Percentiles rank a stretch among this genome's conserved stretches.
These are phyloP conservation scores for Troides oblongomaculatus DNA, from an alignment of 2,888 invertebrate species.

Conservation along the genomic window DNA sequence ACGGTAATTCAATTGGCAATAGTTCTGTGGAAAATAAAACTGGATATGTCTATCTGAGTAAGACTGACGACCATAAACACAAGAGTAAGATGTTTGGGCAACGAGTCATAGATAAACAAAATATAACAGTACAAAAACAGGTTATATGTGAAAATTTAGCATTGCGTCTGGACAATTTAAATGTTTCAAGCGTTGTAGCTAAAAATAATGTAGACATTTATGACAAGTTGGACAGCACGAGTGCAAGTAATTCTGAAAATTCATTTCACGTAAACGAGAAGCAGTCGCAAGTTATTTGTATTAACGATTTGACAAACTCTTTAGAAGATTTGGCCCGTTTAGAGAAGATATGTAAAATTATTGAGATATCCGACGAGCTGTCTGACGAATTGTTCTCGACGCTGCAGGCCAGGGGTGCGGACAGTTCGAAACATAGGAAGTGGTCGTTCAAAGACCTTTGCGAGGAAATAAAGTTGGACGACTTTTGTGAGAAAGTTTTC, in stretches of 20 bases:
- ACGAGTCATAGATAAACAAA: constrained; percentile 5
- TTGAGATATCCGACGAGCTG: constrained; percentile 73
- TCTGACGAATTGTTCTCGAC: constrained; percentile 63
- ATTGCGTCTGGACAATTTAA: constrained; percentile 36
- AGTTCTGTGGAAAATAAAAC: constrained; percentile 8
- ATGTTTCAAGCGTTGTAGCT: constrained; percentile 38
- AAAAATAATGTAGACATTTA: constrained; percentile 54
- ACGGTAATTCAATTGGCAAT: neutral
- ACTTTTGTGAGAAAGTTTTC: constrained; percentile 67
- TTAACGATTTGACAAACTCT: constrained; percentile 63
- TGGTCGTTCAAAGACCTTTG: constrained; percentile 74
- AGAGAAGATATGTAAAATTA: constrained; percentile 70
- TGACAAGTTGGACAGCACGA: constrained; percentile 68
- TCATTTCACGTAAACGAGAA: constrained; percentile 60
- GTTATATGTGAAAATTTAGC: constrained; percentile 34
- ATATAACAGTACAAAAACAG: constrained; percentile 9
- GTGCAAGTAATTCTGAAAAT: constrained; percentile 59
- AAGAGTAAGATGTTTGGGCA: constrained; percentile 11
- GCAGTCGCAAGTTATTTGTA: constrained; percentile 63
- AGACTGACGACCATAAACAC: neutral
- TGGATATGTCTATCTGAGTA: constrained; percentile 7
- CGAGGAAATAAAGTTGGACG: constrained; percentile 64
- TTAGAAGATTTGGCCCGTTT: constrained; percentile 62
- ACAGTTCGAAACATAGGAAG: constrained; percentile 39
- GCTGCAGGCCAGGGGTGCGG: constrained; percentile 40